Conservation (phyloP, 1,140 invertebrate species). For the Nautilus pompilius region DNA sequence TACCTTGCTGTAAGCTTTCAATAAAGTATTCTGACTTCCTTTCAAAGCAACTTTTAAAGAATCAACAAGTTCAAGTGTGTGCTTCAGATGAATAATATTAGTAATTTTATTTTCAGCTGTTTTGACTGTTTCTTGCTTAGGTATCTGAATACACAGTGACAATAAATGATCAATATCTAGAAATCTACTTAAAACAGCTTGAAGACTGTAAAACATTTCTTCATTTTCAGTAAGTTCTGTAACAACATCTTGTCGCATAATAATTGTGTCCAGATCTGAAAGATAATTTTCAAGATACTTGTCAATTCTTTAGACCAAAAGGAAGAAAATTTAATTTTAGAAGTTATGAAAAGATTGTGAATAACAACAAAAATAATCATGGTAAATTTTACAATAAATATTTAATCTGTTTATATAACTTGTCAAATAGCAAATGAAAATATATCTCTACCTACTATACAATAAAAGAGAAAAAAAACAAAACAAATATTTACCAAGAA, state of each 20-base stretch:
- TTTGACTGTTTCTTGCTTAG: constrained; percentile 61
- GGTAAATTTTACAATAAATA: not conserved
- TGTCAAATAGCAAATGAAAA: too few relatives aligned
- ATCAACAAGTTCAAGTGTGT: constrained; percentile 69
- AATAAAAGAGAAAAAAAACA: too few relatives aligned
- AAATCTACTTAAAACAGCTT: constrained; percentile 60
- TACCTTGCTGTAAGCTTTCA: constrained; percentile 65
- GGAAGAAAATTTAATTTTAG: too few relatives aligned
- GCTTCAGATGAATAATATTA: constrained; percentile 75
- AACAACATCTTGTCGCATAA: constrained; percentile 69
- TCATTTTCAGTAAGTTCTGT: constrained; percentile 67
- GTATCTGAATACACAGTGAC: constrained; percentile 61
- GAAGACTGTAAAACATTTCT: constrained; percentile 60
- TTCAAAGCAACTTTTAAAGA: constrained; percentile 65
- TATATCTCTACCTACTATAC: too few relatives aligned
- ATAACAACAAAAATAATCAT: too few relatives aligned
- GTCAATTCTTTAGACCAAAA: too few relatives aligned
- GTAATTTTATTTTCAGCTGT: constrained; percentile 74
- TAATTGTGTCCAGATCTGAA: constrained; percentile 65
- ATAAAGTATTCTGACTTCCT: constrained; percentile 61
- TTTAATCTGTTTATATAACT: not conserved
- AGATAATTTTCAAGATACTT: constrained; percentile 16
- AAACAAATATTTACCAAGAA: too few relatives aligned
- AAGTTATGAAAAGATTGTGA: too few relatives aligned
- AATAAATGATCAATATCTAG: constrained; percentile 65